These are phyloP conservation scores for Tokudaia muenninki DNA, from an alignment of 2,797 vertebrate species.

Conservation along the genomic window DNA sequence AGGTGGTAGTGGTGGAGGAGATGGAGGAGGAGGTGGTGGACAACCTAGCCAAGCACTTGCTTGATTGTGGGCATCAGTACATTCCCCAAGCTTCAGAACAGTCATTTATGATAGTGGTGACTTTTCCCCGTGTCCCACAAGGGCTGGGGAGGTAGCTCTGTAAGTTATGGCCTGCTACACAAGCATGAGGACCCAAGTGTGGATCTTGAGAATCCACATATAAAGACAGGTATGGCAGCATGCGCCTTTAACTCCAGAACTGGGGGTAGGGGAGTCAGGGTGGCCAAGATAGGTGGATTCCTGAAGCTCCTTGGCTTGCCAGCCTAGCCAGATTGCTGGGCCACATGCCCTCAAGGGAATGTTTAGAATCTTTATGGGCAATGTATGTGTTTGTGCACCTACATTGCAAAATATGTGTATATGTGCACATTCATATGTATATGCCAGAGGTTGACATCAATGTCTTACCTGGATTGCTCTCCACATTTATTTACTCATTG, in stretches of 20 bases:
- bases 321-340: not conserved
- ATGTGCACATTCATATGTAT: not conserved
- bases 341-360: not conserved
- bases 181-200: not conserved
- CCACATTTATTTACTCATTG: not conserved
- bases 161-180: not conserved
- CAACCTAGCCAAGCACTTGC: not conserved
- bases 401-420: no score
- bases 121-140: not conserved
- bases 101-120: not conserved
- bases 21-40: not conserved
- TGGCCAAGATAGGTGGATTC: not conserved
- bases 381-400: not conserved
- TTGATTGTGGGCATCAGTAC: not conserved
- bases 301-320: not conserved
- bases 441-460: not conserved
- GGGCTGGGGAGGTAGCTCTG: not conserved
- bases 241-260: not conserved
- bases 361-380: not conserved
- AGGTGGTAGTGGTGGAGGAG: no score
- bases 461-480: not conserved
- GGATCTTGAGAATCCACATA: not conserved
- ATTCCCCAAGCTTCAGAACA: not conserved
- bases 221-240: not conserved
- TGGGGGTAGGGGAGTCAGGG: not conserved